Base-by-base conservation (phyloP, 1,140 invertebrate species). In the Ceratitis capitata region DNA sequence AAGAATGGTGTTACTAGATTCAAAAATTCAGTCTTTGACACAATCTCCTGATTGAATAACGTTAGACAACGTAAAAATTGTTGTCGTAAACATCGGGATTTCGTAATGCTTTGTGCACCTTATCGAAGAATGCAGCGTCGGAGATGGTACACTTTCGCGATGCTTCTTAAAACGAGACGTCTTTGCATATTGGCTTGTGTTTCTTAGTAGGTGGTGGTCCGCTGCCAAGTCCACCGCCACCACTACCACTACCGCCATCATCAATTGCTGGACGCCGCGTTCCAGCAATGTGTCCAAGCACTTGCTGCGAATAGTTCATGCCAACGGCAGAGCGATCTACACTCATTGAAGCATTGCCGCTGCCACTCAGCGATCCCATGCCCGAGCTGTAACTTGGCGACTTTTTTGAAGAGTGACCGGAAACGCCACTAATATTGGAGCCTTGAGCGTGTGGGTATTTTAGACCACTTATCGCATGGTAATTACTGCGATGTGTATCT, bases 101-200 rank as follows among this genome's bases (percentile, higher is more conserved):
- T 26, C 95, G 93, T n/a, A 99, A 92, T 0, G 97, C 96, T 91
- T 97, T 98, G 10, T 97, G 94, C 0, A 98, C 96, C 92, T 98
- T 97, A 90, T 99, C 98, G 92, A 99, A 99, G 94, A 98, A 99
- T 85, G 97, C 97, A 93, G 96, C 99, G 90, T 99, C 98, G 87
- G 95, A 96, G 0, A 98, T 93, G 7, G 96, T 96, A 61, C 97
- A 98, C 90, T 97, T 97, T 92, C 98, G 98, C 7, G 96, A 96
- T 42, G 97, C 97, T 90, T 99, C 98, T 0, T 97, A 95, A 82
- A 98, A 94, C 9, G 95, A 95, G 39, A 98, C 94, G 89, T 98
- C 97, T 82, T 96, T 94, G 85, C 95, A 93, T 12, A 94, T 94
- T 0, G 94, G 92, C 91, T 97, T 96, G 83, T 95, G 94, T 89